phyloP scores from a whole-genome alignment of 2,113 vertebrate genomes.

The Aegotheles bennettii region DNA sequence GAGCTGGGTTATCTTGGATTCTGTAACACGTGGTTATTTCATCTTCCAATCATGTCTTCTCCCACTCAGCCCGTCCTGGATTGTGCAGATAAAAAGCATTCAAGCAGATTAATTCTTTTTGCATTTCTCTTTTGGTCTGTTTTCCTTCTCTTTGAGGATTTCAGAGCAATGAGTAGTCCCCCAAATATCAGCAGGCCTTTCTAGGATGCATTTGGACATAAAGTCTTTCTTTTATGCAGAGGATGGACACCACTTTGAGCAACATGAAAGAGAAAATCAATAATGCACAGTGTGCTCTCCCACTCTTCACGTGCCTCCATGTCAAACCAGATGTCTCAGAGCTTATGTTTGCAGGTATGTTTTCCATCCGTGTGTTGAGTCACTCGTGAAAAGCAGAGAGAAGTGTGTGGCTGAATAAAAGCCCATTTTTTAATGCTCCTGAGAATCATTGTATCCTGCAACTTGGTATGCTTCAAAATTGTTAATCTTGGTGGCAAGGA shows the following conservation, averaged over 20 bases:
- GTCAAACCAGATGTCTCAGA: constrained; percentile 98
- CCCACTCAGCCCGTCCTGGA: neutral
- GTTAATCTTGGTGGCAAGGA: neutral
- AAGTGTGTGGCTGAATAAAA: neutral
- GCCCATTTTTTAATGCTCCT: rapidly evolving
- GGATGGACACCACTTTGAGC: constrained; percentile 90
- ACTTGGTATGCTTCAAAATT: neutral
- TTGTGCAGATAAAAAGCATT: neutral
- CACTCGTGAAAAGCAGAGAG: neutral
- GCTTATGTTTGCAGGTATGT: constrained; percentile 95
- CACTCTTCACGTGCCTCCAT: constrained; percentile 95
- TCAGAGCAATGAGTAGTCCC: neutral
- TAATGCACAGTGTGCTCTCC: constrained; percentile 84
- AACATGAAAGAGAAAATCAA: constrained; percentile 85
- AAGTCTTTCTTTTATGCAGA: constrained; percentile 70
- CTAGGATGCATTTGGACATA: neutral
- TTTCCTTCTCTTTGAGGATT: neutral
- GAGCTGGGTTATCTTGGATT: neutral
- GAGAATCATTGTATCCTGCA: neutral
- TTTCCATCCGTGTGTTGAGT: neutral
- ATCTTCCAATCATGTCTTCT: neutral
- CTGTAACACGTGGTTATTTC: neutral
- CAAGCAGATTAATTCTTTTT: neutral
- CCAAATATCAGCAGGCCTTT: neutral
- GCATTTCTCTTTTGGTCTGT: neutral